phyloP scores from a whole-genome alignment of 2,113 vertebrate species.

The Poecile atricapillus region DNA sequence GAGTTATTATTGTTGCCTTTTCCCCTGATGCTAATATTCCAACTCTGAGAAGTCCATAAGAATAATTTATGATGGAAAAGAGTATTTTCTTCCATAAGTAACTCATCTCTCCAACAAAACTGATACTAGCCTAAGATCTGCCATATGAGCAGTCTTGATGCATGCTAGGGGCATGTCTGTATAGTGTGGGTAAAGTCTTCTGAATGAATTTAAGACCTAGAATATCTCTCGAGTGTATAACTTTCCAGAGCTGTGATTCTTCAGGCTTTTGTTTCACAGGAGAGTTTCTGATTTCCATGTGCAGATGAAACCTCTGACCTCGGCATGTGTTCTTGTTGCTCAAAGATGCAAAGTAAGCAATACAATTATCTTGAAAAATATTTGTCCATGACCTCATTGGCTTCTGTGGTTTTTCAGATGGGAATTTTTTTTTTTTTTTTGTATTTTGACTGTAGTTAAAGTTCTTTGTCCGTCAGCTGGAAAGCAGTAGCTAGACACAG shows the following conservation, averaged over 20 bases:
- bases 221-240: background rate
- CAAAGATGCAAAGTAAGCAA: background rate
- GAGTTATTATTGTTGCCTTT: background rate
- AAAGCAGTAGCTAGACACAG: background rate
- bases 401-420: background rate
- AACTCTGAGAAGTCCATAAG: background rate
- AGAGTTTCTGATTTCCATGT: background rate
- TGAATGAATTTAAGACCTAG: background rate
- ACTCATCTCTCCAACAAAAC: background rate
- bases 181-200: background rate
- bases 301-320: background rate
- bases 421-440: background rate
- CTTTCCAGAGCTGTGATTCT: background rate
- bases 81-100: background rate
- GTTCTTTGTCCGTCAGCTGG: background rate
- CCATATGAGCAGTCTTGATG: background rate
- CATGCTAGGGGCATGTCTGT: background rate
- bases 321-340: background rate
- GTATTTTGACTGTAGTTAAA: background rate
- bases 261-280: background rate
- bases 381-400: background rate
- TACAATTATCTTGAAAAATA: background rate
- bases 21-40: background rate
- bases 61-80: background rate
- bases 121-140: background rate